A percentile compares a stretch with the other conserved stretches of the same genome.
Conservation (phyloP, 2,888 invertebrate genomes). For the Tetanocera ferruginea region DNA sequence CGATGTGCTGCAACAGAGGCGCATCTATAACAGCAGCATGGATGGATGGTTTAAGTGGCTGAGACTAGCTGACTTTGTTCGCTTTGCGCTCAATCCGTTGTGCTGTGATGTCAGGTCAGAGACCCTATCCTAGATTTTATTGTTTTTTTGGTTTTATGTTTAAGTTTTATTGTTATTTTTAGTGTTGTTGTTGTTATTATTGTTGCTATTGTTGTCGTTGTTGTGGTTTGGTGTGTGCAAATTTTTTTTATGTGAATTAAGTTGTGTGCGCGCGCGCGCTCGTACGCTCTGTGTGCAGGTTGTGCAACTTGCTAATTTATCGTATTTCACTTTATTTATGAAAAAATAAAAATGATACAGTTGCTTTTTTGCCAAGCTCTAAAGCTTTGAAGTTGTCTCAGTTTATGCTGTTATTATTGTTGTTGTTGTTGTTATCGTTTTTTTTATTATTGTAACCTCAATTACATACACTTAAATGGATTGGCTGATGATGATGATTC, state of each 20-base stretch:
- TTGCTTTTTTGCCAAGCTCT: too few species aligned
- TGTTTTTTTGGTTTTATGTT: not conserved
- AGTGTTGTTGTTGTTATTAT: not conserved
- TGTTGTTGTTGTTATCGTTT: not conserved
- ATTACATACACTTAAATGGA: not conserved
- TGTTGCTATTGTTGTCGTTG: not conserved
- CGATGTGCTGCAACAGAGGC: not conserved
- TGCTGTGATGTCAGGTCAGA: slow-evolving; percentile 10
- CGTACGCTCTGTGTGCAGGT: not conserved
- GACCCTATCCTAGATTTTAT: slow-evolving; percentile 22
- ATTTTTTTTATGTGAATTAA: slow-evolving; percentile 1
- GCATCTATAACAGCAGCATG: not conserved
- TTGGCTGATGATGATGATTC: not conserved
- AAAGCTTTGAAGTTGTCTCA: not conserved
- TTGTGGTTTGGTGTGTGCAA: not conserved
- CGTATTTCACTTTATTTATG: slow-evolving; percentile 3
- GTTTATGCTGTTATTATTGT: not conserved
- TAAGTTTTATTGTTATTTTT: not conserved
- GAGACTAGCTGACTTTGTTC: not conserved
- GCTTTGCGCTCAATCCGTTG: not conserved
- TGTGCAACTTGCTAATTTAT: slow-evolving; percentile 1
- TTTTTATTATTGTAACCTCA: not conserved
- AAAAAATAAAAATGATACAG: not conserved
- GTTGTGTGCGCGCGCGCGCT: not conserved
- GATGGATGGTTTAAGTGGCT: not conserved